A percentile compares a stretch with the other conserved stretches of the same genome.
These are phyloP conservation scores for Oreotragus oreotragus DNA, from an alignment of 2,113 vertebrate species.

Conservation along the genomic window DNA sequence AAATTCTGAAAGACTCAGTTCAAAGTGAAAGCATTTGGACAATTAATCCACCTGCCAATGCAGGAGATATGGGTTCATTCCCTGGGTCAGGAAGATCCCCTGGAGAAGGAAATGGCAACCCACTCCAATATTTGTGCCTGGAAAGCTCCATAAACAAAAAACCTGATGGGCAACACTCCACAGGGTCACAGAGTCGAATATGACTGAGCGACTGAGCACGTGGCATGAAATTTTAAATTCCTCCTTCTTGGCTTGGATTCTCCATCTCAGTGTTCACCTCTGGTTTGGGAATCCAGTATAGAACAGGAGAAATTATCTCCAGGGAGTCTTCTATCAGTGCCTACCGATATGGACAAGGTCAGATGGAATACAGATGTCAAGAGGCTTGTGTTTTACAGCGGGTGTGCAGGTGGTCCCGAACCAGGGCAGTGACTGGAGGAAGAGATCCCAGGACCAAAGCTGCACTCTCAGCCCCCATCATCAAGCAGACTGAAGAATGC, in stretches of 20 bases:
- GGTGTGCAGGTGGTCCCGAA: background rate
- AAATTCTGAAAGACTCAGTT: background rate
- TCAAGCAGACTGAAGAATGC: background rate
- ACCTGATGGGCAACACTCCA: accelerated
- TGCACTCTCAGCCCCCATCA: no score
- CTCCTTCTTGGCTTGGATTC: background rate
- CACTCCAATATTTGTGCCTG: background rate
- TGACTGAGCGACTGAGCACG: background rate
- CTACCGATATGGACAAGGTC: background rate
- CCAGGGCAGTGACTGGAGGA: background rate
- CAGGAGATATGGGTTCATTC: background rate
- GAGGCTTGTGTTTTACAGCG: background rate
- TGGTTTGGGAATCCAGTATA: background rate
- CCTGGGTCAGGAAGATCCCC: background rate
- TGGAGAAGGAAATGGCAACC: background rate
- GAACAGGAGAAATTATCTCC: background rate
- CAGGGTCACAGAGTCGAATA: background rate
- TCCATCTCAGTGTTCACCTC: background rate
- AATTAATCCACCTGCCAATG: background rate
- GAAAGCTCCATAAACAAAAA: background rate
- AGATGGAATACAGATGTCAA: background rate
- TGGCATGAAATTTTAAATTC: background rate
- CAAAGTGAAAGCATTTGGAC: background rate
- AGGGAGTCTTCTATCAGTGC: background rate
- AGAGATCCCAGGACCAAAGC: background rate